phyloP scores from a whole-genome alignment of 2,113 vertebrate genomes.

The Ranitomeya imitator region DNA sequence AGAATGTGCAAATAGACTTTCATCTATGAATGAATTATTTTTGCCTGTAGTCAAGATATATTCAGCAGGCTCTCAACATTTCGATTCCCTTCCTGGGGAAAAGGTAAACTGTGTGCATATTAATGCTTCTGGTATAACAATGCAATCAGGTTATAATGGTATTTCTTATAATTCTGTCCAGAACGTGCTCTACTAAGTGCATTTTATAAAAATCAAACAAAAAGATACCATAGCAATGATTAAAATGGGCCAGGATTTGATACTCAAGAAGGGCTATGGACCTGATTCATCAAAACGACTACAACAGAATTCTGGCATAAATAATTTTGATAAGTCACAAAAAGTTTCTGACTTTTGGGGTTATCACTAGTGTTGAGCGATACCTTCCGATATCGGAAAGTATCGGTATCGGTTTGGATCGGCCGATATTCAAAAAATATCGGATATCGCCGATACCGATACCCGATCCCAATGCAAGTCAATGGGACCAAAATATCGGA shows the following conservation, averaged over 20 bases:
- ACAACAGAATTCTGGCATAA: no score
- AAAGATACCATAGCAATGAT: background rate
- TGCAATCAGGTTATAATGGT: background rate
- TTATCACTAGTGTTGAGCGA: no score
- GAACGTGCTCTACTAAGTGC: background rate
- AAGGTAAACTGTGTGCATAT: background rate
- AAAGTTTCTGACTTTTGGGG: no score
- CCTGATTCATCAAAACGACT: no score
- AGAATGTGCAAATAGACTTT: conserved; percentile 41
- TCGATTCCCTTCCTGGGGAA: background rate
- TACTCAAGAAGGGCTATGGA: background rate
- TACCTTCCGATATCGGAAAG: no score
- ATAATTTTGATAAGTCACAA: no score
- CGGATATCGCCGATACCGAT: no score
- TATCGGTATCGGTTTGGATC: no score
- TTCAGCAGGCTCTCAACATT: background rate
- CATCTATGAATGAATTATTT: conserved; percentile 34
- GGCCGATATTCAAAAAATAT: no score
- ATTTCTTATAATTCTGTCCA: background rate
- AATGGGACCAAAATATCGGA: no score
- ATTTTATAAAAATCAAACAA: background rate
- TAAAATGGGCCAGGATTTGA: background rate
- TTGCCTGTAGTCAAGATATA: conserved; percentile 26
- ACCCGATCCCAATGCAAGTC: no score
- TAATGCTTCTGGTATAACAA: conserved; percentile 4